Evolutionary conservation across 2,888 invertebrate species (phyloP).

Genomic region (Pinctada fucata): DNA sequence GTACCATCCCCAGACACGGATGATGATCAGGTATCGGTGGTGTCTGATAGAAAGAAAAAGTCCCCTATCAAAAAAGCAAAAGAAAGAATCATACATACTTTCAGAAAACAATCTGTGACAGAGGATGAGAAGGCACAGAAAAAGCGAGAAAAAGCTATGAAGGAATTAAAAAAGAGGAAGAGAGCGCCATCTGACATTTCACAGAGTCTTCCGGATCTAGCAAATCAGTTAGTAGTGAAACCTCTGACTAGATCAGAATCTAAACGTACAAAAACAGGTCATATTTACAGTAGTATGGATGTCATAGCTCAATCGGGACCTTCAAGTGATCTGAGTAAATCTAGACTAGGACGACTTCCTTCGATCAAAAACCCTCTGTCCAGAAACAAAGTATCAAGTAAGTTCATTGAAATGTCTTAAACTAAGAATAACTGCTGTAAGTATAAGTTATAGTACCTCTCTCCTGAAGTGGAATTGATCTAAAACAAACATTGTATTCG

Average conservation of each 20-base stretch:
- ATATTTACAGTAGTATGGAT: too few relatives aligned
- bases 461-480: too few relatives aligned
- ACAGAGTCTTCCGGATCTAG: neutral
- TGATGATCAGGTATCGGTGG: conserved; percentile 16
- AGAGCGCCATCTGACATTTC: neutral
- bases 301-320: too few relatives aligned
- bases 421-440: too few relatives aligned
- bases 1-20: conserved; percentile 36
- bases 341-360: too few relatives aligned
- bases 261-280: neutral
- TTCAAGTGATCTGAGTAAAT: too few relatives aligned
- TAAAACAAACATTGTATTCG: too few relatives aligned
- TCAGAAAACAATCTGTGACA: conserved; percentile 26
- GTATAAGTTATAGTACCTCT: too few relatives aligned
- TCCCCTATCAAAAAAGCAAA: conserved; percentile 32
- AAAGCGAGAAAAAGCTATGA: conserved; percentile 15
- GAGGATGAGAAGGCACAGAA: conserved; percentile 21
- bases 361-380: too few relatives aligned
- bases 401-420: too few relatives aligned
- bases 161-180: conserved; percentile 10
- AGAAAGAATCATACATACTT: conserved; percentile 33
- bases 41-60: conserved; percentile 34
- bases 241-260: neutral
- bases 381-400: too few relatives aligned
- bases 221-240: neutral